phyloP scores from a whole-genome alignment of 2,113 vertebrate genomes.

The Propithecus coquereli region DNA sequence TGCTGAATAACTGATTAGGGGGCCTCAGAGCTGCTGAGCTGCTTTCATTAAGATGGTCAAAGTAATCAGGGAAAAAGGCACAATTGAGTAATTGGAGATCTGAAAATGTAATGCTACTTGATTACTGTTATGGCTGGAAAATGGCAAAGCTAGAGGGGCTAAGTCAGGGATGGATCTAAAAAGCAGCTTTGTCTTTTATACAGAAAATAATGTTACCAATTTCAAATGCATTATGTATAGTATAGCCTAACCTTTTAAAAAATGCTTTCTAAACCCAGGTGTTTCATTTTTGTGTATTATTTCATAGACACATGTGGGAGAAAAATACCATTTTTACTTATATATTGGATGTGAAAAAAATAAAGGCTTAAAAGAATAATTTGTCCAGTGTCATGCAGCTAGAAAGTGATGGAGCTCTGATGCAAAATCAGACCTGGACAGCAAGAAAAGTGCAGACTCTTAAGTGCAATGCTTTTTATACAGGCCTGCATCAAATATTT shows the following conservation, averaged over 20 bases:
- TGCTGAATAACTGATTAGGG: not conserved
- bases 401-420: not conserved
- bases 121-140: not conserved
- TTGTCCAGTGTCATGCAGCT: not conserved
- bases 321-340: not conserved
- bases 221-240: not conserved
- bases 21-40: not conserved
- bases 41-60: not conserved
- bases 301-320: not conserved
- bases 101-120: not conserved
- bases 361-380: not conserved
- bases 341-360: not conserved
- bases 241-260: not conserved
- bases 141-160: not conserved
- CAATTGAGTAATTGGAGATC: not conserved
- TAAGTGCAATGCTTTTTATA: not conserved
- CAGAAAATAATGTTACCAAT: not conserved
- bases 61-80: not conserved
- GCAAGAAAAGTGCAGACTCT: not conserved
- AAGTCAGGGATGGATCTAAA: not conserved
- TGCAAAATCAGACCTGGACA: not conserved
- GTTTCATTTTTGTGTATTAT: not conserved
- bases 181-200: not conserved
- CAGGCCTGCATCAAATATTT: not conserved
- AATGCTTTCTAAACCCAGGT: not conserved